These are phyloP conservation scores for Phortica variegata DNA, from an alignment of 1,140 invertebrate genomes.

Conservation along the genomic window DNA sequence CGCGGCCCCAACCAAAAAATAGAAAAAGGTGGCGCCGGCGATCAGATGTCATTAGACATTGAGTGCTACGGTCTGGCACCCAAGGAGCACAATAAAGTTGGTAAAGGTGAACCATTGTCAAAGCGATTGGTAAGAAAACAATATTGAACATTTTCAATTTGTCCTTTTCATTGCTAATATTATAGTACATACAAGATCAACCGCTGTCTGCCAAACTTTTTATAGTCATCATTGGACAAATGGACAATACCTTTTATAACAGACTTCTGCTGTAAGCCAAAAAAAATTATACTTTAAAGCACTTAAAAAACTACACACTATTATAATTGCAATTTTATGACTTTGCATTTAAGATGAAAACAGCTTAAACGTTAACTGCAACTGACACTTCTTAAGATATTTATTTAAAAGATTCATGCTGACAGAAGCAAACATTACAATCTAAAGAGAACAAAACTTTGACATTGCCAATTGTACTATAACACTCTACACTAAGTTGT, in stretches of 20 bases:
- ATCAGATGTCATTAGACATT: constrained; percentile 10
- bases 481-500: no score
- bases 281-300: no score
- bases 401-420: no score
- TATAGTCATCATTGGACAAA: constrained; percentile 27
- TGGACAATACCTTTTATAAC: constrained; percentile 28
- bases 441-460: no score
- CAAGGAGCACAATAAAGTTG: constrained; percentile 35
- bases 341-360: no score
- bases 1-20: background rate
- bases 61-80: constrained; percentile 16
- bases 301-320: no score
- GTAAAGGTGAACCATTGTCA: constrained; percentile 21
- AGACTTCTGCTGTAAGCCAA: constrained; percentile 18
- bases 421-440: no score
- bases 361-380: no score
- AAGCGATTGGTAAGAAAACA: constrained; percentile 20
- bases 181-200: constrained; percentile 34
- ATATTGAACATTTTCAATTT: background rate
- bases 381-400: no score
- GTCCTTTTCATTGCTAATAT: background rate
- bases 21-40: constrained; percentile 6
- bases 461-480: no score
- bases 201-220: constrained; percentile 16
- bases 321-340: background rate